Percentiles rank a stretch among this genome's conserved stretches.
Evolutionary conservation across 1,140 invertebrate species (phyloP).

Genomic region (Brachystomella parvula): DNA sequence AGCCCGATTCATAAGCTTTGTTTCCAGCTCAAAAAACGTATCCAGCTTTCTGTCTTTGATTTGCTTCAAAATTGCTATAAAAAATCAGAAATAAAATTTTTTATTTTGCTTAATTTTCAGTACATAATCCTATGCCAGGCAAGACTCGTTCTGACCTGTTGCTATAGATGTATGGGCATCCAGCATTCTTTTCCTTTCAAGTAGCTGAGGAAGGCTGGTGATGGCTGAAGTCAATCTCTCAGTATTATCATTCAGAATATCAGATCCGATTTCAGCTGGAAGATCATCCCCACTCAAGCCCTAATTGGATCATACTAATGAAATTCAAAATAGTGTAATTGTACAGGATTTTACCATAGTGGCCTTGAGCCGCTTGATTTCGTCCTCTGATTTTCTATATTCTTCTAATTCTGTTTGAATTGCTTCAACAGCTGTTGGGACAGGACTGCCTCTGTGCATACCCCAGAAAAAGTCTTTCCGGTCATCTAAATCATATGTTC

Average conservation of each 20-base stretch:
- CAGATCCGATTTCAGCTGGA: slow-evolving; percentile 44
- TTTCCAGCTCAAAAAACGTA: slow-evolving; percentile 93
- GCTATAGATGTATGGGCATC: slow-evolving; percentile 98
- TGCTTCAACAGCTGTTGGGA: slow-evolving; percentile 93
- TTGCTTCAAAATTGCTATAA: slow-evolving; percentile 69
- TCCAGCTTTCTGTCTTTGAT: slow-evolving; percentile 89
- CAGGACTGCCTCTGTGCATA: slow-evolving; percentile 86
- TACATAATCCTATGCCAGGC: not conserved
- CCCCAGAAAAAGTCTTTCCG: slow-evolving; percentile 84
- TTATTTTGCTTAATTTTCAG: slow-evolving; percentile 15
- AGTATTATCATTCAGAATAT: slow-evolving; percentile 86
- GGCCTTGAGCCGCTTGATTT: slow-evolving; percentile 88
- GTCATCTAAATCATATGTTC: slow-evolving; percentile 79
- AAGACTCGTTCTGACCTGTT: slow-evolving; percentile 54
- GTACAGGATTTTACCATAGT: slow-evolving; percentile 68
- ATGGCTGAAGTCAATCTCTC: slow-evolving; percentile 88
- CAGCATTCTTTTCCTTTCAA: slow-evolving; percentile 94
- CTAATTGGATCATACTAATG: too few relatives aligned
- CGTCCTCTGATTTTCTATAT: slow-evolving; percentile 86
- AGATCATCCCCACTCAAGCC: slow-evolving; percentile 21
- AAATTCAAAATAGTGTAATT: too few relatives aligned
- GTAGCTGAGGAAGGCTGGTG: slow-evolving; percentile 86
- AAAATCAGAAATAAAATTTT: slow-evolving; percentile 17
- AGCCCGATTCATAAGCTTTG: slow-evolving; percentile 87
- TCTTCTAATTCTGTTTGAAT: slow-evolving; percentile 96